Percentiles rank a stretch among this genome's conserved stretches.
phyloP scores from a whole-genome alignment of 2,113 vertebrate genomes.

The Erythrolamprus reginae region DNA sequence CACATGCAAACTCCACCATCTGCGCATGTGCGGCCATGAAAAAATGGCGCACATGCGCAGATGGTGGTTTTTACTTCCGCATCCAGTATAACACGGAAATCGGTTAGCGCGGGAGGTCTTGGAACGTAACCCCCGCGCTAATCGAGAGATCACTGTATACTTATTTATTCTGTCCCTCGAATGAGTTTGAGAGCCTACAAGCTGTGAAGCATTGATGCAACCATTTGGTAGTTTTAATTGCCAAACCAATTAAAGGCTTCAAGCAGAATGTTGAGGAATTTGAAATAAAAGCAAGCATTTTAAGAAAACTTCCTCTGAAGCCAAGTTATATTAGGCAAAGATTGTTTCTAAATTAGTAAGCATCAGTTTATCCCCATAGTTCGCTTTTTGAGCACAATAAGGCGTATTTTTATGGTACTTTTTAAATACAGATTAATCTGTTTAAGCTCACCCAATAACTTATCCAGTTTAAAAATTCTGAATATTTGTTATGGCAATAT shows the following conservation, averaged over 20 bases:
- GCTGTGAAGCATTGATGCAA: not conserved
- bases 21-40: no score
- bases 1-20: no score
- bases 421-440: not conserved
- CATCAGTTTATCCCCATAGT: not conserved
- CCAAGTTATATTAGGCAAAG: not conserved
- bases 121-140: no score
- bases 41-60: no score
- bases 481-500: not conserved
- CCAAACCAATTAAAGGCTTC: not conserved
- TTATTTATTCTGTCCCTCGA: not conserved
- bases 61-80: no score
- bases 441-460: not conserved
- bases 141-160: no score
- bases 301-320: not conserved
- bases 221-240: not conserved
- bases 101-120: no score
- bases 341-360: not conserved
- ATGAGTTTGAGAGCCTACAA: not conserved
- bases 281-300: not conserved
- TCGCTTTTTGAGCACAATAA: not conserved
- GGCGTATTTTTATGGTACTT: not conserved
- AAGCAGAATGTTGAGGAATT: not conserved
- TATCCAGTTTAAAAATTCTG: not conserved
- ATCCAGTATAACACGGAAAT: no score